These are phyloP conservation scores for Hemitrygon akajei DNA, from an alignment of 2,797 vertebrate genomes.

Conservation along the genomic window DNA sequence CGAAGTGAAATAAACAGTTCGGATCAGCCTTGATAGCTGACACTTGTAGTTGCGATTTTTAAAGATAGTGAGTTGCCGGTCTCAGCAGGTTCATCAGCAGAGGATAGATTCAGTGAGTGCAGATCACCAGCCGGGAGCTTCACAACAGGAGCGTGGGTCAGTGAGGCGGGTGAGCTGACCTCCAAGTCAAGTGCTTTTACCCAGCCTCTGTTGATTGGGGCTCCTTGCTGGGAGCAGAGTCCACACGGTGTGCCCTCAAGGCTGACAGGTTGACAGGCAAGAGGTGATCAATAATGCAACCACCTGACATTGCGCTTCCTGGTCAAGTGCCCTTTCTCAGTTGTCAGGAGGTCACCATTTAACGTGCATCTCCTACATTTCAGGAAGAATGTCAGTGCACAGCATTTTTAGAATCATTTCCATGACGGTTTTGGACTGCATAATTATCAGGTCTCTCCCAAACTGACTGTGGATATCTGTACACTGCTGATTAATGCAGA, in stretches of 20 bases:
- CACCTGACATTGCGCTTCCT: neutral
- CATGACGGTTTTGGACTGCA: neutral
- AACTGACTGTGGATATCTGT: neutral
- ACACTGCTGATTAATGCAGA: neutral
- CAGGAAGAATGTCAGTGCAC: neutral
- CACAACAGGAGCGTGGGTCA: neutral
- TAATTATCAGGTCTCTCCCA: neutral
- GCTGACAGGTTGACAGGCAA: neutral
- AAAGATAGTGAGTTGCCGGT: neutral
- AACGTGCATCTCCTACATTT: neutral
- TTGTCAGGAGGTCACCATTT: neutral
- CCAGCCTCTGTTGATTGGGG: neutral
- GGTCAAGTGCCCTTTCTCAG: neutral
- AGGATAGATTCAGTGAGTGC: neutral
- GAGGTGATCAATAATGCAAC: slow-evolving; percentile 5
- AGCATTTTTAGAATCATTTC: neutral
- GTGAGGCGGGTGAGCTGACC: neutral
- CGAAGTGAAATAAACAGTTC: neutral
- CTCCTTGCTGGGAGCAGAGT: neutral
- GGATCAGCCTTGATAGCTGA: neutral
- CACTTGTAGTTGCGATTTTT: neutral
- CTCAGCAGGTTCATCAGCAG: neutral
- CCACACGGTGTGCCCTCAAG: neutral
- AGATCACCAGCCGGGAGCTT: neutral
- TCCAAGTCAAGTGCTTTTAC: neutral